A percentile compares a stretch with the other conserved stretches of the same genome.
Evolutionary conservation across 2,797 vertebrate species (phyloP).

Genomic region (Hippocampus kuda): DNA sequence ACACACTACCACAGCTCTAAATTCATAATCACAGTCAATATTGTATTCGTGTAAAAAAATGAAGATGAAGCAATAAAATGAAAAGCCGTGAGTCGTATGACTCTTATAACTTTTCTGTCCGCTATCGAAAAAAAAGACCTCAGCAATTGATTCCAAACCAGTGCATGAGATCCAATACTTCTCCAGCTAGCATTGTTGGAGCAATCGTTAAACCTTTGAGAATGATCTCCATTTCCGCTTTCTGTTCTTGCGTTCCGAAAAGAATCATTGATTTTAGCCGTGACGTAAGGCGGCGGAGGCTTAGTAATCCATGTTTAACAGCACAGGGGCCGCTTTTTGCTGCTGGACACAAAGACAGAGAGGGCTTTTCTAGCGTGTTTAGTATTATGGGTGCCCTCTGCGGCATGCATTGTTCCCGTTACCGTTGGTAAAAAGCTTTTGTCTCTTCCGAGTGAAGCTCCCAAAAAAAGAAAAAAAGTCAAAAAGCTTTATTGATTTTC

Average conservation of each 20-base stretch:
- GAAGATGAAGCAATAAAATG: too few species aligned
- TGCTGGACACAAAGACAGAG: neutral
- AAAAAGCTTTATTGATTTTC: slow-evolving; percentile 3
- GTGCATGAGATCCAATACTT: too few species aligned
- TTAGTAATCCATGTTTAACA: neutral
- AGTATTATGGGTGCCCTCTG: neutral
- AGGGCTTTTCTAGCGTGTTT: neutral
- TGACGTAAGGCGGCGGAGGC: neutral
- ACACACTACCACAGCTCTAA: too few species aligned
- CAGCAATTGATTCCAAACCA: too few species aligned
- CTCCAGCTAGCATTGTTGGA: too few species aligned
- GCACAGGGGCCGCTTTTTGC: neutral
- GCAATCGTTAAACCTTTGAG: neutral
- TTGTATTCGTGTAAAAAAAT: too few species aligned
- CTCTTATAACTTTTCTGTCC: too few species aligned
- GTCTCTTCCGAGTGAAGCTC: neutral
- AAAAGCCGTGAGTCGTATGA: too few species aligned
- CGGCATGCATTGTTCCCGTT: neutral
- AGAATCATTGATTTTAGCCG: neutral
- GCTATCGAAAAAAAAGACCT: too few species aligned
- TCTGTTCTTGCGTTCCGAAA: neutral
- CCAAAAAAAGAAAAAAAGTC: too few species aligned
- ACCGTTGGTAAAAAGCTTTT: neutral
- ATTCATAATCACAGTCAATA: too few species aligned
- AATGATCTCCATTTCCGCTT: neutral